A percentile compares a stretch with the other conserved stretches of the same genome.
Evolutionary conservation across 2,113 vertebrate genomes (phyloP).

Genomic region (Planiliza haematocheilus): DNA sequence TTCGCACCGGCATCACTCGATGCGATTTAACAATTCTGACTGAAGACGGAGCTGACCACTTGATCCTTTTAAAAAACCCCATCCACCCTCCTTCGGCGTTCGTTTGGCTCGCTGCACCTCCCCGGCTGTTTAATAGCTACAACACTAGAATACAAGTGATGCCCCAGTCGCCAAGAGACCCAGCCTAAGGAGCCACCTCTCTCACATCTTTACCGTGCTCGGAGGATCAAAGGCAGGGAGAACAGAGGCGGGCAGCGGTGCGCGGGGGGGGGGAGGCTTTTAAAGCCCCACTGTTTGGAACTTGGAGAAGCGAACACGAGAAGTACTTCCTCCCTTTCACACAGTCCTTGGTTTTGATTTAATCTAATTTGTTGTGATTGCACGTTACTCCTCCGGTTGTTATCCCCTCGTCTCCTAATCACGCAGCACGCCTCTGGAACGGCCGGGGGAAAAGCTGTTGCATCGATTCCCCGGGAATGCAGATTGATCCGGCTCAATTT

Average conservation of each 20-base stretch:
- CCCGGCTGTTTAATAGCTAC: constrained; percentile 84
- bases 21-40: neutral
- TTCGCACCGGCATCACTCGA: no score
- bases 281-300: constrained; percentile 33
- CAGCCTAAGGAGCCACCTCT: constrained; percentile 42
- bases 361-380: constrained; percentile 61
- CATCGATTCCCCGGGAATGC: constrained; percentile 64
- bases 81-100: neutral
- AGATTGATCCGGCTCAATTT: constrained; percentile 76
- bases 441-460: constrained; percentile 56
- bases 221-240: constrained; percentile 75
- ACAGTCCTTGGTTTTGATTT: constrained; percentile 71
- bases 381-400: constrained; percentile 34
- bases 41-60: neutral
- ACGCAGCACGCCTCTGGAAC: constrained; percentile 37
- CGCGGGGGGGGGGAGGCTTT: constrained; percentile 28
- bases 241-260: constrained; percentile 17
- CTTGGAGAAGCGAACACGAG: constrained; percentile 18
- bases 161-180: constrained; percentile 77
- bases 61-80: neutral
- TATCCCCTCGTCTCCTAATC: constrained; percentile 67
- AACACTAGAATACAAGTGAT: constrained; percentile 75
- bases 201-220: constrained; percentile 49
- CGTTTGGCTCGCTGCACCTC: neutral
- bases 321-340: constrained; percentile 1